Evolutionary conservation across 1,140 invertebrate genomes (phyloP).

Genomic region (Helicoverpa zea): DNA sequence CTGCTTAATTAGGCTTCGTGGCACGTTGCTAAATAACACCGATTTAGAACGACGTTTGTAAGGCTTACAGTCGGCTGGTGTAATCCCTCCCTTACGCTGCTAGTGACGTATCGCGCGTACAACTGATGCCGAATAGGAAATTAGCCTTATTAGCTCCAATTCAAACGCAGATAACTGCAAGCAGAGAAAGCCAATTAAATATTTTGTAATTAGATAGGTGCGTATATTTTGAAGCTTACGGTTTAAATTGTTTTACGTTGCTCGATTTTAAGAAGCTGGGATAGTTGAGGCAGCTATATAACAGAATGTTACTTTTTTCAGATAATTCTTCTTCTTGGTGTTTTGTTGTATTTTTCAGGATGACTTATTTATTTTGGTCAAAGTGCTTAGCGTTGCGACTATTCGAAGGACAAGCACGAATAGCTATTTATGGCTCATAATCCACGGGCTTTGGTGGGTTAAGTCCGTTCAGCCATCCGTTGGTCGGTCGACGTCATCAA

Average conservation of each 20-base stretch:
- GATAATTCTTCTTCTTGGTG: no score
- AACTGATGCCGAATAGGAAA: conserved; percentile 38
- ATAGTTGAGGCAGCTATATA: no score
- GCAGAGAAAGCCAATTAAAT: neutral
- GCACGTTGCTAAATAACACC: conserved; percentile 61
- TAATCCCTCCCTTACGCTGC: conserved; percentile 56
- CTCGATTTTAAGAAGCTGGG: no score
- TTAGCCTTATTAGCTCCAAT: conserved; percentile 45
- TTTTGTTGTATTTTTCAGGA: no score
- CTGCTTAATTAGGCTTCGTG: conserved; percentile 63
- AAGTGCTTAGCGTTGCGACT: neutral
- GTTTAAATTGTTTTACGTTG: no score
- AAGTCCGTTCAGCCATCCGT: conserved; percentile 60
- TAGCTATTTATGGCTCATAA: conserved; percentile 78
- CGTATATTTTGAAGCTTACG: neutral
- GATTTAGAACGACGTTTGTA: conserved; percentile 68
- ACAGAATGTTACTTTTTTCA: no score
- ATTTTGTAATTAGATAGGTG: neutral
- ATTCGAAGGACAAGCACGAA: conserved; percentile 65
- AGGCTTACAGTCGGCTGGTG: conserved; percentile 62
- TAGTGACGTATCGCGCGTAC: conserved; percentile 31
- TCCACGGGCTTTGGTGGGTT: conserved; percentile 62
- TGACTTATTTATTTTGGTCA: no score
- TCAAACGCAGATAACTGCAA: neutral
- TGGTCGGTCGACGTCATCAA: conserved; percentile 75